A percentile compares a stretch with the other conserved stretches of the same genome.
These are phyloP conservation scores for Brachycybe producta DNA, from an alignment of 2,888 invertebrate genomes.

Conservation along the genomic window DNA sequence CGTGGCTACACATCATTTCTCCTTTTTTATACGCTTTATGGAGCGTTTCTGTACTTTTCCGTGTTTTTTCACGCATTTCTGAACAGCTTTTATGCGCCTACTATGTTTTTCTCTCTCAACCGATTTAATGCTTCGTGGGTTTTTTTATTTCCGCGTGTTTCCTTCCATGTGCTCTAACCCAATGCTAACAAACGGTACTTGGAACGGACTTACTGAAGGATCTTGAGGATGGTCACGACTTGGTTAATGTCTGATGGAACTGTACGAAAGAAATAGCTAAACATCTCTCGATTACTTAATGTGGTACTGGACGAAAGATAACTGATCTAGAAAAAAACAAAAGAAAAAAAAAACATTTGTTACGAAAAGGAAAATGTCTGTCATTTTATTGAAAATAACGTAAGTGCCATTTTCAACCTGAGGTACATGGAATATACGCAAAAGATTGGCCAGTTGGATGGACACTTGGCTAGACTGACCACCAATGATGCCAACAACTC, in stretches of 20 bases:
- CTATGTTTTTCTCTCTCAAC: no score
- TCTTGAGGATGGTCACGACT: constrained; percentile 42
- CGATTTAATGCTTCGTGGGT: no score
- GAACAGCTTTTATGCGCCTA: no score
- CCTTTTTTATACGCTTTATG: no score
- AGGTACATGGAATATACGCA: constrained; percentile 41
- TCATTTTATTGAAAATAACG: constrained; percentile 5
- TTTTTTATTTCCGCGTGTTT: no score
- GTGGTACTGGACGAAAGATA: constrained; percentile 44
- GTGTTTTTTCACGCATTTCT: no score
- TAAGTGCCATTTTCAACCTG: constrained; percentile 31
- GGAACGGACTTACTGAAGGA: constrained; percentile 41
- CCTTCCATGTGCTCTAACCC: no score
- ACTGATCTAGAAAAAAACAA: constrained; percentile 34
- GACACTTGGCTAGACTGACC: constrained; percentile 42
- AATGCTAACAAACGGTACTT: no score
- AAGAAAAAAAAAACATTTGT: background rate
- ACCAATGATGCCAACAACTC: constrained; percentile 42
- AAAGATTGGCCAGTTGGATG: constrained; percentile 41
- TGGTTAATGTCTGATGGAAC: constrained; percentile 45
- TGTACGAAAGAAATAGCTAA: constrained; percentile 43
- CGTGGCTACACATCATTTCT: no score
- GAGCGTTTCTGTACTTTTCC: no score
- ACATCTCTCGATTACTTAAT: constrained; percentile 40
- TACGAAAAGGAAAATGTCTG: background rate